Base-by-base conservation (phyloP, 1,140 invertebrate genomes). In the Cheumatopsyche charites region DNA sequence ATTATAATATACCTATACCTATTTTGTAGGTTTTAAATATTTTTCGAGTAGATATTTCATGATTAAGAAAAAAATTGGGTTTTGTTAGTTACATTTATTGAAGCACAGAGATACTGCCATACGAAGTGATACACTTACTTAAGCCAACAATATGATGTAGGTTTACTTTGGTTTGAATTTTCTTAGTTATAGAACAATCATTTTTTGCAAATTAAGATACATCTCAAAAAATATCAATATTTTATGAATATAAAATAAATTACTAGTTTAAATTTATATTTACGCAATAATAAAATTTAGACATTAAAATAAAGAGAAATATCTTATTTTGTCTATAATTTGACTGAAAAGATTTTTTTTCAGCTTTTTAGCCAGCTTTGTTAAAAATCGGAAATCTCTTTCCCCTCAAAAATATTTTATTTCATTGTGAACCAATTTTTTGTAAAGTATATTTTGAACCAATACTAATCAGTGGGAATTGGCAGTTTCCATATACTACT, bases 401-500 rank as follows among this genome's bases (percentile, higher is more conserved):
- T 83, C 81, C 82, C 85, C 84, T 67, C 55, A 43, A 23, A 7
- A 23, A 23, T 26, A 25, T 58, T 58, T 58, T 58, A 58, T 58
- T 58, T 26, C 2, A n/a, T 47, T 65, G 55, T 58, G 7, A 17
- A 5, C 19, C 12, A 11, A 11, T 23, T 62, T 45, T 49, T 19
- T 45, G 58, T 76, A 74, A 76, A 76, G 71, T 75, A 65, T 65
- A 29, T 75, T 62, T 72, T 65, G n/a, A 71, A 75, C 74, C 74
- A 75, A 75, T 75, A 75, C 71, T 75, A 73, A 75, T 75, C 25
- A 61, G 47, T 68, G 71, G 74, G 72, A 75, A 71, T 79, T 81
- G 79, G 81, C 90, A 94, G 92, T 94, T 87, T 93, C 92, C 88
- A 90, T 93, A 85, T 94, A 94, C 92, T 94, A 94, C 91, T 95